Conservation (phyloP, 2,113 vertebrate genomes). For the Sander lucioperca region DNA sequence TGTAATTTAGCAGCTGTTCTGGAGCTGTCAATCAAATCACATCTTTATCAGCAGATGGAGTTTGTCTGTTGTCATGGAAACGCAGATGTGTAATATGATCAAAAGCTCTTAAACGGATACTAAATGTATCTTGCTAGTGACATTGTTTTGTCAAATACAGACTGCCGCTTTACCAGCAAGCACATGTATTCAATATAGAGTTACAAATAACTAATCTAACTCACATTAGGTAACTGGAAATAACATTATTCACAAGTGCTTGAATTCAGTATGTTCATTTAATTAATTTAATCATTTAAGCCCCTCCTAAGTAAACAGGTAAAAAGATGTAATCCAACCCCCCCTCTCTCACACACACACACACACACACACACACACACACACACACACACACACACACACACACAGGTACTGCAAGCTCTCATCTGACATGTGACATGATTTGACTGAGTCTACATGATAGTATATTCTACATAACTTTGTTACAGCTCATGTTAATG, state of each 20-base stretch:
- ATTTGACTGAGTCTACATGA: conserved; percentile 12
- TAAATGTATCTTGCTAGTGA: neutral
- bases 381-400: no score
- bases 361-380: no score
- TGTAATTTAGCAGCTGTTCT: neutral
- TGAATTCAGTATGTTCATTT: neutral
- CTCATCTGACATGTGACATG: neutral
- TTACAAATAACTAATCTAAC: neutral
- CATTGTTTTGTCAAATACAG: neutral
- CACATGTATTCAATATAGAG: no score
- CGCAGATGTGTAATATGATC: neutral
- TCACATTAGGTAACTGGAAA: neutral
- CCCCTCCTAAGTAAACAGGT: neutral
- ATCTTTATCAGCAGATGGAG: neutral
- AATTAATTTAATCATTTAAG: neutral
- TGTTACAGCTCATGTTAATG: conserved; percentile 27
- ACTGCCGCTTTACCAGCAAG: neutral
- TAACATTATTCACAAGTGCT: neutral
- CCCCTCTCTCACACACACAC: no score
- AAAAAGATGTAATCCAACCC: no score
- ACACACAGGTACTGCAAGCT: neutral
- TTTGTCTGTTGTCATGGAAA: neutral
- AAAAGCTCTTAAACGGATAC: neutral
- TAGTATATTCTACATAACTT: conserved; percentile 12
- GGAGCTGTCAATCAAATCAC: neutral